Percentiles rank a stretch among this genome's conserved stretches.
phyloP scores from a whole-genome alignment of 2,888 invertebrate genomes.

The Watsonalla cultraria region DNA sequence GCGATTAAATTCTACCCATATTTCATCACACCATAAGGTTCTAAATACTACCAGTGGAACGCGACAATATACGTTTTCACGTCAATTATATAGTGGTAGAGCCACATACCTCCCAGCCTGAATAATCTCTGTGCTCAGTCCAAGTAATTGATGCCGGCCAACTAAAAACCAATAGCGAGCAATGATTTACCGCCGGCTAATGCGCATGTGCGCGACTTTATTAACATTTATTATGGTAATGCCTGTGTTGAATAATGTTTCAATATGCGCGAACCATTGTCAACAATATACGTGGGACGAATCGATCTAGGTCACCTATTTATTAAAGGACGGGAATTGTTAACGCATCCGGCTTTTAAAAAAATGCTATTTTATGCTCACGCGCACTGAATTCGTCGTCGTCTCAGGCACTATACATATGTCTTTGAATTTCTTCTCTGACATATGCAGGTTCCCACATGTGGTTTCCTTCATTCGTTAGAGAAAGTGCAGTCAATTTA shows the following conservation, averaged over 20 bases:
- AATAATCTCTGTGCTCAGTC: constrained; percentile 45
- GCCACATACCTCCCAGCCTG: constrained; percentile 16
- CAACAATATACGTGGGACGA: constrained; percentile 13
- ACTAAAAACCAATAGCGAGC: constrained; percentile 69
- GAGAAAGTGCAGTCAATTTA: too few species aligned
- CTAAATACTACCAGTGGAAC: too few species aligned
- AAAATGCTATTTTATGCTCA: background rate
- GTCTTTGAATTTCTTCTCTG: too few species aligned
- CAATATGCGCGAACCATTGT: constrained; percentile 45
- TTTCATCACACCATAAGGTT: too few species aligned
- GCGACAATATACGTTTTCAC: too few species aligned
- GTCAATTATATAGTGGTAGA: constrained; percentile 17
- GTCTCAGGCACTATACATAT: too few species aligned
- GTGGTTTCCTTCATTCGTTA: too few species aligned
- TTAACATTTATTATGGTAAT: constrained; percentile 76
- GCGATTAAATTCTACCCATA: too few species aligned
- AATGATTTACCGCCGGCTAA: constrained; percentile 66
- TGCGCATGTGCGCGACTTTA: constrained; percentile 68
- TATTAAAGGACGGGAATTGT: background rate
- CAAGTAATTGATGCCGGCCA: constrained; percentile 64
- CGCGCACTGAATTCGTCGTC: too few species aligned
- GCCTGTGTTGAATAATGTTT: constrained; percentile 58
- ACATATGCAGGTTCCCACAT: too few species aligned
- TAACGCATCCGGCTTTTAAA: background rate
- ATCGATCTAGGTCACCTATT: constrained; percentile 2